A percentile compares a stretch with the other conserved stretches of the same genome.
phyloP scores from a whole-genome alignment of 2,888 invertebrate genomes.

The Oithona nana region DNA sequence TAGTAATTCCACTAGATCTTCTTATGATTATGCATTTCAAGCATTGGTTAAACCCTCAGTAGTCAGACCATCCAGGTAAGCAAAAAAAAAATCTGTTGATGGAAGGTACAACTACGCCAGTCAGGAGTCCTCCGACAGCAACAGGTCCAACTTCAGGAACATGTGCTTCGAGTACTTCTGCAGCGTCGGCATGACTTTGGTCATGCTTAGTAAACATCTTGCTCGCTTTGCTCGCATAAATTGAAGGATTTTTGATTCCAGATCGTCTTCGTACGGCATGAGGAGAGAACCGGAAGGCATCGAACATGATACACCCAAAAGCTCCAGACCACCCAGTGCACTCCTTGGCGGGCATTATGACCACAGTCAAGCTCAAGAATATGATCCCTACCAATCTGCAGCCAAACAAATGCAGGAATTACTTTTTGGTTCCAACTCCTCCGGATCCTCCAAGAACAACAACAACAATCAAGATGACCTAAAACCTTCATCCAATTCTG shows the following conservation, averaged over 20 bases:
- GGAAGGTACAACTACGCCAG: no score
- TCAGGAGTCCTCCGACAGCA: no score
- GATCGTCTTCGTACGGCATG: neutral
- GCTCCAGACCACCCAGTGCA: neutral
- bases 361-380: conserved; percentile 16
- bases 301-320: neutral
- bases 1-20: neutral
- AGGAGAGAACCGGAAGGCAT: neutral
- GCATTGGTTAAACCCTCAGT: neutral
- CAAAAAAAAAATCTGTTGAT: neutral
- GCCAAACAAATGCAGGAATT: conserved; percentile 21
- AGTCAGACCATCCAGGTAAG: neutral
- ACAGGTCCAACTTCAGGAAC: no score
- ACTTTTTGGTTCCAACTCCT: conserved; percentile 14
- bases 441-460: neutral
- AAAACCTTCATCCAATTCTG: conserved; percentile 4
- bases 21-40: neutral
- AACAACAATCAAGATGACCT: neutral
- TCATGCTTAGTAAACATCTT: no score
- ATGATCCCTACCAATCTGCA: conserved; percentile 21
- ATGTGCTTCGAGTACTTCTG: no score
- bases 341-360: neutral
- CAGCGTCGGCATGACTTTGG: no score
- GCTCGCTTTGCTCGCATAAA: no score
- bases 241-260: no score